These are phyloP conservation scores for Drosophila siamana DNA, from an alignment of 2,888 invertebrate species.

Conservation along the genomic window DNA sequence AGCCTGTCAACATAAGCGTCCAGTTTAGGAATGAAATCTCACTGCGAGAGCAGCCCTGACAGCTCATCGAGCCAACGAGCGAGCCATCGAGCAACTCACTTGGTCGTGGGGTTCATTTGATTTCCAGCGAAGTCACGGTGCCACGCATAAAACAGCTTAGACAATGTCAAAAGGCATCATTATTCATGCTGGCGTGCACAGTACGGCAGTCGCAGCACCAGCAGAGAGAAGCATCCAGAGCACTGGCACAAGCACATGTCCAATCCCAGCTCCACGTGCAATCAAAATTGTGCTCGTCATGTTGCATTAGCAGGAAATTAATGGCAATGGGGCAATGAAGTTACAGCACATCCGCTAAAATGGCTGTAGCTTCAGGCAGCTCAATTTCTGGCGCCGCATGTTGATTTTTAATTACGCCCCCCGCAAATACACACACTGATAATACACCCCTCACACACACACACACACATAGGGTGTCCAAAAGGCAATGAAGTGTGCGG, in stretches of 20 bases:
- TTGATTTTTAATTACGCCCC: constrained; percentile 73
- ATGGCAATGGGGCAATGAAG: constrained; percentile 24
- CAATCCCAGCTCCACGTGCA: constrained; percentile 38
- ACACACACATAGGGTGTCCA: constrained; percentile 13
- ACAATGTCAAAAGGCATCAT: constrained; percentile 80
- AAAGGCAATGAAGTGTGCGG: constrained; percentile 43
- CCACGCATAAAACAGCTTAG: constrained; percentile 79
- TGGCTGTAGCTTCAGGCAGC: constrained; percentile 35
- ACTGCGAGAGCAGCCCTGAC: constrained; percentile 17
- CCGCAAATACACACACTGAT: constrained; percentile 13
- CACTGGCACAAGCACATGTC: constrained; percentile 26
- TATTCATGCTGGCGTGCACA: constrained; percentile 64
- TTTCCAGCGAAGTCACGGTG: constrained; percentile 73
- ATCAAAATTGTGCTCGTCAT: constrained; percentile 57
- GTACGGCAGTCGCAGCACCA: neutral
- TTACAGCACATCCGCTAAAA: constrained; percentile 3
- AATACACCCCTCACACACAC: constrained; percentile 20
- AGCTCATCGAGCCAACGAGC: constrained; percentile 41
- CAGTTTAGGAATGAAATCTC: constrained; percentile 31
- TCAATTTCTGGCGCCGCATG: constrained; percentile 61
- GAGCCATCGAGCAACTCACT: constrained; percentile 27
- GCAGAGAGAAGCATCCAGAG: neutral
- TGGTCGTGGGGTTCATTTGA: constrained; percentile 50
- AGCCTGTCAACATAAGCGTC: constrained; percentile 40
- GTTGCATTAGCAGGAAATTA: constrained; percentile 58